phyloP scores from a whole-genome alignment of 2,113 vertebrate genomes.

The Gracilinanus agilis region DNA sequence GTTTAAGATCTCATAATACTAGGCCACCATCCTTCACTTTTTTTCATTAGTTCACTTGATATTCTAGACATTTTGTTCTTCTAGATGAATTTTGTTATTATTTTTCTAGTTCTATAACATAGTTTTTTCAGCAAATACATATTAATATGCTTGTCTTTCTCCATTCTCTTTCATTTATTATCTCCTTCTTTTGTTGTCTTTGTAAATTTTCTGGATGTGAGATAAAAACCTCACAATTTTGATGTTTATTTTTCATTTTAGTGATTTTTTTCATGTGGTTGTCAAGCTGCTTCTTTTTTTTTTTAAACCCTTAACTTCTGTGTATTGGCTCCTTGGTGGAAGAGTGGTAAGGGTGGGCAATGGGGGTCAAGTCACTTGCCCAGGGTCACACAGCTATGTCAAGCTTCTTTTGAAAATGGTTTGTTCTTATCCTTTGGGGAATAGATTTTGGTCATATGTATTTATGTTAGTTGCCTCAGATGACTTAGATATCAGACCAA shows the following conservation, averaged over 20 bases:
- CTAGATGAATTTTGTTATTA: too few relatives aligned
- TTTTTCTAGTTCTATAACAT: too few relatives aligned
- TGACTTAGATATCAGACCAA: background rate
- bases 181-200: background rate
- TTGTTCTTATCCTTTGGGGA: background rate
- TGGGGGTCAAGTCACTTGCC: too few relatives aligned
- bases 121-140: background rate
- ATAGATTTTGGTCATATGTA: background rate
- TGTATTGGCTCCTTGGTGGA: too few relatives aligned
- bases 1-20: too few relatives aligned
- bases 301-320: too few relatives aligned
- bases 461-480: background rate
- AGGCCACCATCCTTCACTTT: too few relatives aligned
- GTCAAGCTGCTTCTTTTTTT: background rate
- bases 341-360: too few relatives aligned
- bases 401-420: background rate
- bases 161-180: background rate
- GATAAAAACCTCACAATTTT: background rate
- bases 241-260: background rate
- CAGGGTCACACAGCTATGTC: too few relatives aligned
- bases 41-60: too few relatives aligned
- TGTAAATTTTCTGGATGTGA: background rate
- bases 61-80: too few relatives aligned
- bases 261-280: background rate
- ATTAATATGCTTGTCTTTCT: background rate